Conservation (phyloP, 2,113 vertebrate genomes). For the Anser cygnoides region DNA sequence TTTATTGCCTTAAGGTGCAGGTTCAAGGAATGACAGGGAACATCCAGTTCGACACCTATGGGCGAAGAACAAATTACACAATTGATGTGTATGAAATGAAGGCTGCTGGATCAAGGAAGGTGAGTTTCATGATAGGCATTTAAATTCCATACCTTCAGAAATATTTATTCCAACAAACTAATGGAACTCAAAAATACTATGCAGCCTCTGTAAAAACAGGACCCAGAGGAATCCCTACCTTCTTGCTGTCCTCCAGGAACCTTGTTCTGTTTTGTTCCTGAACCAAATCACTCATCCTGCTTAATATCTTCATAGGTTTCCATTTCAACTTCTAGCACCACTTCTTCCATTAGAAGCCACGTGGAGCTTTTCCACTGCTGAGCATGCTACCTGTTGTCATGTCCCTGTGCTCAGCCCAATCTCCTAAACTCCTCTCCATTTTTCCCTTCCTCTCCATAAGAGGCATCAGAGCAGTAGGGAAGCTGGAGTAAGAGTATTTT, state of each 20-base stretch:
- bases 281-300: not conserved
- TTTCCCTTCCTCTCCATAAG: not conserved
- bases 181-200: not conserved
- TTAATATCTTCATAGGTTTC: not conserved
- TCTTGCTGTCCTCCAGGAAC: not conserved
- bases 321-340: not conserved
- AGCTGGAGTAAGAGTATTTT: not conserved
- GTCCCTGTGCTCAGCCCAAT: not conserved
- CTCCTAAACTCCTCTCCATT: not conserved
- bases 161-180: not conserved
- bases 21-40: conserved; percentile 98
- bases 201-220: not conserved
- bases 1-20: conserved; percentile 85
- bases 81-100: conserved; percentile 98
- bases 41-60: conserved; percentile 98
- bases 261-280: not conserved
- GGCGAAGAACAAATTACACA: conserved; percentile 96
- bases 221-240: not conserved
- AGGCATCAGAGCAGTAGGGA: not conserved
- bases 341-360: not conserved
- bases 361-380: not conserved
- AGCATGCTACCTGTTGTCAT: not conserved
- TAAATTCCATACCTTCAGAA: not conserved
- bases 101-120: conserved; percentile 90
- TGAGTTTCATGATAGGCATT: conserved; percentile 70